Base-by-base conservation (phyloP, 2,797 vertebrate genomes). In the Sebastiscus albofasciatus region DNA sequence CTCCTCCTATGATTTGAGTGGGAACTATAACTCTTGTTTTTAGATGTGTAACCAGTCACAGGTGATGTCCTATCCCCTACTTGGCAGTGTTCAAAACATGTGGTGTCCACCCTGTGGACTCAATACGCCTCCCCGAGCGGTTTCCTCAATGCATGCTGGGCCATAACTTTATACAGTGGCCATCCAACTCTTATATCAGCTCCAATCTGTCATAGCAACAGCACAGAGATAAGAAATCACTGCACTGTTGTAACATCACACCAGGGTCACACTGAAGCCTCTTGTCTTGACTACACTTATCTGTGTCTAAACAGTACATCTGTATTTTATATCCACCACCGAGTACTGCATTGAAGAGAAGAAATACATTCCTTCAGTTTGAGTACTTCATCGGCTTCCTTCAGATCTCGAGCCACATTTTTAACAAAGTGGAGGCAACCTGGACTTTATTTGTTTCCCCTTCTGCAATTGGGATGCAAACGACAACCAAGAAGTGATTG, bases 31-130 rank as follows among this genome's bases (percentile, higher is more conserved):
- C 71, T 92, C 85, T 81, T 85, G 85, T 85, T 88, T 92, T 87
- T 49, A 87, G 78, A 90, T 76, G 68, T 77, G 79, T 93, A 94
- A 94, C 88, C 81, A 90, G 79, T 85, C 84, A 59, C 93, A 94
- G 93, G 90, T 94, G 94, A 92, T 22, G 81, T 80, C 58, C 73
- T 69, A 65, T 72, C 72, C 83, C 49, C 46, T 12, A 27, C 86
- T 88, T 89, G 88, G 90, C 86, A 74, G 31, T 26, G 71, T 72
- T 77, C 22, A 72, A 84, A 84, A 89, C 90, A 91, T 87, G 67
- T 92, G 89, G 87, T 12, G 22, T 87, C 72, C 83, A 87, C 84
- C 81, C 80, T 81, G 65, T 71, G 11, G 26, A 73, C 64, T 66
- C 39, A 16, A 20, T 12, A 8, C 16, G 24, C 52, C 67, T 42